Evolutionary conservation across 1,140 invertebrate species (phyloP), one percentile per base, ranked within the genome.

Genomic region (Oncopeltus fasciatus): DNA sequence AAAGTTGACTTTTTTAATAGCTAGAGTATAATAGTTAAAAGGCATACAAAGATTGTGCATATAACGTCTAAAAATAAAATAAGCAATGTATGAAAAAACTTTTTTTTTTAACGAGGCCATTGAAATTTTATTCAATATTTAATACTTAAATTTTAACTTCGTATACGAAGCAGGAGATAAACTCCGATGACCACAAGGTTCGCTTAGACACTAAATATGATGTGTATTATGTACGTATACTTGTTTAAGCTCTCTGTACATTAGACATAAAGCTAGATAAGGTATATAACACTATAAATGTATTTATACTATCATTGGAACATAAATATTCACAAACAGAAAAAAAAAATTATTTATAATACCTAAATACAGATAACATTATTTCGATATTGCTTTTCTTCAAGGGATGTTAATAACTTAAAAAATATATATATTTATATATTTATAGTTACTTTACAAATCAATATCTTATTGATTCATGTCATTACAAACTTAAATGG

Each of bases 201-300:
- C 20, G 59, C 64, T 65, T 65, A 65, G 14, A 38, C 26, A 57
- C 64, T 65, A 65, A 61, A 60, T 63, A 63, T 65, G 64, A 65
- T 65, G 64, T 65, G 64, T 65, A 61, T 64, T 38, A 65, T 65
- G 64, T 65, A 65, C 64, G 64, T 65, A 65, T 65, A 65, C 64
- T 64, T 59, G 60, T 57, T 58, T 65, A 65, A 62, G 60, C 60
- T 65, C 60, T 47, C 64, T 65, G 64, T 65, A 65, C 64, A 65
- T 59, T 62, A 65, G 60, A 62, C 59, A 65, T 65, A 62, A 64
- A 64, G 63, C 63, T 64, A 64, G 38, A 44, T 38, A 33, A 24
- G 59, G 27, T 61, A 49, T 61, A 59, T 59, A 59, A 59, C 33
- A 59, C 57, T 57, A 33, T 62, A 33, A 62, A 62, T 51, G 16